These are phyloP conservation scores for Byasa hedistus DNA, from an alignment of 2,888 invertebrate genomes.

Conservation along the genomic window DNA sequence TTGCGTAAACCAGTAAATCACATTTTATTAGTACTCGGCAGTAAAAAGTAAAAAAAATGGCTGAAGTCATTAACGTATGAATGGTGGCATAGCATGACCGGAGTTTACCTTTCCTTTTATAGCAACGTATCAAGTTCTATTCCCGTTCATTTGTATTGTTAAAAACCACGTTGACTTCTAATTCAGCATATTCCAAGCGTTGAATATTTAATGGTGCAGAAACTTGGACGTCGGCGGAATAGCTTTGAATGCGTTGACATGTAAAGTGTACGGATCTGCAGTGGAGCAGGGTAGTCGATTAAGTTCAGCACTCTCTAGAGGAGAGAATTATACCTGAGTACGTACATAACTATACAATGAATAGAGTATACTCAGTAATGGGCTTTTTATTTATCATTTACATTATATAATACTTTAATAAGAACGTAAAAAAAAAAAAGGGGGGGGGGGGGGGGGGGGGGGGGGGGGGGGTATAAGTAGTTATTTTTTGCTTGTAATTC, in stretches of 20 bases:
- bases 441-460: no score
- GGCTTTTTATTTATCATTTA: no score
- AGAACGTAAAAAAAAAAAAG: no score
- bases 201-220: conserved; percentile 1
- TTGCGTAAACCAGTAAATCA: conserved; percentile 2
- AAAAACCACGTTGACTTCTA: background rate
- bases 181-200: background rate
- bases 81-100: conserved; percentile 5
- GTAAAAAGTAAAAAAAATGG: background rate
- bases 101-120: conserved; percentile 1
- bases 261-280: background rate
- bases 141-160: background rate
- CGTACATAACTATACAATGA: background rate
- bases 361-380: background rate
- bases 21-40: background rate
- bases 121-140: background rate
- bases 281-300: background rate
- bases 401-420: no score
- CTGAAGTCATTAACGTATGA: conserved; percentile 3
- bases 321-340: background rate
- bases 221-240: background rate
- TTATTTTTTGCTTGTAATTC: no score
- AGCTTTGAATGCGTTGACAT: background rate
- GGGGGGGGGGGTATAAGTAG: no score
- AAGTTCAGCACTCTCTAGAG: background rate